phyloP scores from a whole-genome alignment of 1,140 invertebrate species.

The Neodiprion lecontei region DNA sequence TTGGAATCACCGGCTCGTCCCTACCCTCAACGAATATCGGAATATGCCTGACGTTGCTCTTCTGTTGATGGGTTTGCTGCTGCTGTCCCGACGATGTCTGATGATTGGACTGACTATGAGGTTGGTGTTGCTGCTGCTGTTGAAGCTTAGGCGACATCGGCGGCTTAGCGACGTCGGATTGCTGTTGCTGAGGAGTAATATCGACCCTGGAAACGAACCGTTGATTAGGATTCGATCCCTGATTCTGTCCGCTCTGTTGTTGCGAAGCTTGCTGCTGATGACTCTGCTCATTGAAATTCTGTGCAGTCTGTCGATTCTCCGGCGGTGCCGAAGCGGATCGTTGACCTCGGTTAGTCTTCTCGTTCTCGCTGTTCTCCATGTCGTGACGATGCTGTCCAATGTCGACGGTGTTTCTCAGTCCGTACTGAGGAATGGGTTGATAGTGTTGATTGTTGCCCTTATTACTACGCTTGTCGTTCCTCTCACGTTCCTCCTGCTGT shows the following conservation, averaged over 20 bases:
- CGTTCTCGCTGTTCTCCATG: conserved; percentile 64
- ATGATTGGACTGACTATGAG: conserved; percentile 28
- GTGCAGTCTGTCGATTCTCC: conserved; percentile 46
- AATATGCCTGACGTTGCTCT: conserved; percentile 76
- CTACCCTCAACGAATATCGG: conserved; percentile 87
- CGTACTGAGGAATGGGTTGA: conserved; percentile 70
- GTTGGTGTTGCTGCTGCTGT: conserved; percentile 21
- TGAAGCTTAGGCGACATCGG: conserved; percentile 31
- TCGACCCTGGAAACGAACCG: conserved; percentile 66
- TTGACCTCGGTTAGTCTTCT: conserved; percentile 65
- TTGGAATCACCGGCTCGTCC: conserved; percentile 75
- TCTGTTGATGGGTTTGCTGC: conserved; percentile 36
- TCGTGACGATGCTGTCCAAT: conserved; percentile 66
- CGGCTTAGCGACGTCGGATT: conserved; percentile 23
- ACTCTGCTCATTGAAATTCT: conserved; percentile 14
- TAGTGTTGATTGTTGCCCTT: conserved; percentile 29
- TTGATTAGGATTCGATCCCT: conserved; percentile 44
- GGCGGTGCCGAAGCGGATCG: conserved; percentile 75
- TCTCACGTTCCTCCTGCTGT: conserved; percentile 61
- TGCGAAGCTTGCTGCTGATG: conserved; percentile 47
- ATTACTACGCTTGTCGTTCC: conserved; percentile 27
- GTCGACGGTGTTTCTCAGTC: conserved; percentile 77
- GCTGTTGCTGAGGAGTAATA: conserved; percentile 57
- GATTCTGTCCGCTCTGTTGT: conserved; percentile 52
- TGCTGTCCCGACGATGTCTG: conserved; percentile 42